phyloP scores from a whole-genome alignment of 2,797 vertebrate genomes.

The Meriones psammophilus region DNA sequence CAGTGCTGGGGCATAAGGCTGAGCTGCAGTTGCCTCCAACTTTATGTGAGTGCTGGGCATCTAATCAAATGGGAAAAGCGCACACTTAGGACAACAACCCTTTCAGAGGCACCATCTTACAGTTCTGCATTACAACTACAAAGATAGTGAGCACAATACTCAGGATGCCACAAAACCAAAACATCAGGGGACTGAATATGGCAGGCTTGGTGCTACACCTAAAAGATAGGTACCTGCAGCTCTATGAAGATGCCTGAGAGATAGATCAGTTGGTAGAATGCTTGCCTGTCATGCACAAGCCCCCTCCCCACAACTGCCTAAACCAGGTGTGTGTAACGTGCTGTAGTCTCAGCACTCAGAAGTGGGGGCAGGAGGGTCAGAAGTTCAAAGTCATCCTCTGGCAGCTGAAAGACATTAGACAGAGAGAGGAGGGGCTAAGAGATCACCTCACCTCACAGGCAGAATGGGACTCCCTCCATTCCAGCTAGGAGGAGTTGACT shows the following conservation, averaged over 20 bases:
- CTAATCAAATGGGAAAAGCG: background rate
- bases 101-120: background rate
- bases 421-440: background rate
- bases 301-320: background rate
- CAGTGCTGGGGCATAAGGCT: background rate
- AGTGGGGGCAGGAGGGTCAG: background rate
- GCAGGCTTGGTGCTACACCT: background rate
- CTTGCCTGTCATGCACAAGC: background rate
- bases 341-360: background rate
- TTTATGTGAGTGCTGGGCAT: no score
- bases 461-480: background rate
- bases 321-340: background rate
- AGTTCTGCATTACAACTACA: background rate
- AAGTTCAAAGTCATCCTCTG: background rate
- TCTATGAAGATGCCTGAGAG: background rate
- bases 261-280: background rate
- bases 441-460: background rate
- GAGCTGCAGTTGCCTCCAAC: background rate
- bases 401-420: background rate
- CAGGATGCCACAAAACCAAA: background rate
- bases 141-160: background rate
- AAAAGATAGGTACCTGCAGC: background rate
- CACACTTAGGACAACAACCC: background rate
- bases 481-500: background rate
- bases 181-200: fast-evolving